A percentile compares a stretch with the other conserved stretches of the same genome.
Evolutionary conservation across 1,140 invertebrate genomes (phyloP).

Genomic region (Drosophila simulans): DNA sequence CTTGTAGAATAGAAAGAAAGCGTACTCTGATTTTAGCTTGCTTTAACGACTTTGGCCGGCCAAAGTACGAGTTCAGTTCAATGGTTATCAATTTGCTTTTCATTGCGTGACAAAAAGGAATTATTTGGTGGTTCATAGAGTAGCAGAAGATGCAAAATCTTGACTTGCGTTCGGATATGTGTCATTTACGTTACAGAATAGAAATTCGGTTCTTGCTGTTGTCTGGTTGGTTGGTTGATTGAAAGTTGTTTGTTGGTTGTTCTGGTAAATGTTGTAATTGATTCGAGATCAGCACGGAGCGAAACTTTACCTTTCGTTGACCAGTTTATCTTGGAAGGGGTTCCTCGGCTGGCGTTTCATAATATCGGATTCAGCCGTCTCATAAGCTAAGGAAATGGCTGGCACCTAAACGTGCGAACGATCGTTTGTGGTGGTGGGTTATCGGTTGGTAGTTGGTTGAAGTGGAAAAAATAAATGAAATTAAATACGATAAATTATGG

Average conservation of each 20-base stretch:
- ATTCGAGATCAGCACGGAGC: conserved; percentile 64
- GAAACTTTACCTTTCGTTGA: conserved; percentile 97
- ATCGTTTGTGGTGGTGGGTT: conserved; percentile 33
- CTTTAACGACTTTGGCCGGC: conserved; percentile 52
- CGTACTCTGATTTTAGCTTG: conserved; percentile 53
- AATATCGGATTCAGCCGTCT: conserved; percentile 99
- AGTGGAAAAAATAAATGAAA: conserved; percentile 73
- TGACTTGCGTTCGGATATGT: conserved; percentile 57
- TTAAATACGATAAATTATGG: conserved; percentile 76
- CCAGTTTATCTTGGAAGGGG: conserved; percentile 97
- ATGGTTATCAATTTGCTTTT: conserved; percentile 56
- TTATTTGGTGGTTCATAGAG: conserved; percentile 39
- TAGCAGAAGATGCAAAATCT: conserved; percentile 37
- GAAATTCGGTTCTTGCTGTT: conserved; percentile 44
- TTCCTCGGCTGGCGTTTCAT: conserved; percentile 99
- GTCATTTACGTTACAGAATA: conserved; percentile 32
- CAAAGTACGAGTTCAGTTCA: conserved; percentile 36
- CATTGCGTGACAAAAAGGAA: conserved; percentile 46
- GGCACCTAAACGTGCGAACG: conserved; percentile 90
- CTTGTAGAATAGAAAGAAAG: conserved; percentile 46
- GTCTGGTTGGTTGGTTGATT: conserved; percentile 31
- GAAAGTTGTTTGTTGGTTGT: conserved; percentile 31
- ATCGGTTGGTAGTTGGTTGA: conserved; percentile 43
- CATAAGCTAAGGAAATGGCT: conserved; percentile 99
- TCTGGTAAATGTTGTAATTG: conserved; percentile 35